Evolutionary conservation across 2,797 vertebrate genomes (phyloP).

Genomic region (Sebastes trivittatus): DNA sequence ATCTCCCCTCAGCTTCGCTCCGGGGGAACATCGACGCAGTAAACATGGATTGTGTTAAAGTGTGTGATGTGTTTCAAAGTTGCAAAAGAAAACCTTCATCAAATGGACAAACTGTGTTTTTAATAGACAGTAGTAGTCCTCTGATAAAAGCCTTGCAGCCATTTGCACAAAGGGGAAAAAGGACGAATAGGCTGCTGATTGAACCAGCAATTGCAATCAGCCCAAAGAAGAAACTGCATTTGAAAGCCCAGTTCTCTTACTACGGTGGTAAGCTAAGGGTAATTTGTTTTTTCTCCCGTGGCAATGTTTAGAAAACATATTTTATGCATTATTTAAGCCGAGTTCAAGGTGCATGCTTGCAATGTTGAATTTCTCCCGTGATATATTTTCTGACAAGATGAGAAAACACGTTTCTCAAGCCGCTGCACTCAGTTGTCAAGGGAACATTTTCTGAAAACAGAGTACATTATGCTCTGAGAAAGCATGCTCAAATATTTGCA

Average conservation of each 20-base stretch:
- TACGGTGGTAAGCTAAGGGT: not conserved
- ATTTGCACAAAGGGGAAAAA: not conserved
- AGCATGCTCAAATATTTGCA: slow-evolving; percentile 56
- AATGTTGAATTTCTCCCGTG: slow-evolving; percentile 19
- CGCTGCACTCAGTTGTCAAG: slow-evolving; percentile 63
- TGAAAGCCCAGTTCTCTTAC: slow-evolving; percentile 13
- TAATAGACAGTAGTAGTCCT: not conserved
- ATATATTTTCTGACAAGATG: slow-evolving; percentile 45
- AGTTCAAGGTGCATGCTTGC: slow-evolving; percentile 36
- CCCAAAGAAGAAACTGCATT: slow-evolving; percentile 1
- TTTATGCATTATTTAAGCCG: slow-evolving; percentile 27
- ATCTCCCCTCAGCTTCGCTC: slow-evolving; percentile 16
- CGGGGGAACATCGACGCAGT: slow-evolving; percentile 13
- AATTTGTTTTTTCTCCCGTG: not conserved
- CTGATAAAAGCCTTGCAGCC: not conserved
- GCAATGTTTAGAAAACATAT: slow-evolving; percentile 36
- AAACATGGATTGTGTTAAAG: slow-evolving; percentile 16
- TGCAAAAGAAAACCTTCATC: not conserved
- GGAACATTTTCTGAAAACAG: slow-evolving; percentile 59
- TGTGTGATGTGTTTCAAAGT: not conserved
- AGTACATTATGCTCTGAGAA: slow-evolving; percentile 31
- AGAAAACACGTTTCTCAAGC: slow-evolving; percentile 51
- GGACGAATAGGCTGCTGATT: slow-evolving; percentile 51
- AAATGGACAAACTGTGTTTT: not conserved
- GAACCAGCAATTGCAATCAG: slow-evolving; percentile 41